Base-by-base conservation (phyloP, 2,113 vertebrate species). In the Rhinichthys klamathensis region DNA sequence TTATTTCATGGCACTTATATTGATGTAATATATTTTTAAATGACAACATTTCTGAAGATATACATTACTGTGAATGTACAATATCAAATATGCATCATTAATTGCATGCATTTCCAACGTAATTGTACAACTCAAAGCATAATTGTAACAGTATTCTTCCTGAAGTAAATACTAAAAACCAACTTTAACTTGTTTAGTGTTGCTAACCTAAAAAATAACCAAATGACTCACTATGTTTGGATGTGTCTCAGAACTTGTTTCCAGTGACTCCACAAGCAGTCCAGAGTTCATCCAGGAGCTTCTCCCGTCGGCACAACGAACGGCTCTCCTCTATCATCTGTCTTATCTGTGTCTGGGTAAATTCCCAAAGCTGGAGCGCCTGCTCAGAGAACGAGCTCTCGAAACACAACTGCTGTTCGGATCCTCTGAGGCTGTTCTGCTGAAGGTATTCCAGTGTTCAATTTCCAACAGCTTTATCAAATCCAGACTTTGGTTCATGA, bases 361-460 rank as follows among this genome's bases (percentile, higher is more conserved):
- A 0, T 4, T 83, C 67, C 51, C 81, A 7, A 58, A 70, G 11
- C 46, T 49, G 65, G 67, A 83, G 81, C 3, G 32, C 27, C 21
- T 60, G 32, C 6, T 83, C 49, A 73, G 81, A 67, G 27, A 15
- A 27, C 2, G 16, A 38, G 81, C 67, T 35, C 1, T 83, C 2
- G 81, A 83, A 12, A 58, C 81, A 27, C 81, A 83, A 25, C 5
- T 58, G 25, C 81, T 83, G 27, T 83, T 83, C 41, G 21, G 3
- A 54, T 73, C 81, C 49, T 83, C 81, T 73, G 81, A 44, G 6
- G 32, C 21, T 0, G 1, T 83, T 35, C 67, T 83, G 21, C 6
- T 73, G 67, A 38, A 58, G 51, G 82, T 73, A 7, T 49, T 49
- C 12, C 46, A 1, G 6, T 69, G 13, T 69, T 16, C 27, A 32